Base-by-base conservation (phyloP, 2,797 vertebrate genomes). In the Leontocebus nigricollis region DNA sequence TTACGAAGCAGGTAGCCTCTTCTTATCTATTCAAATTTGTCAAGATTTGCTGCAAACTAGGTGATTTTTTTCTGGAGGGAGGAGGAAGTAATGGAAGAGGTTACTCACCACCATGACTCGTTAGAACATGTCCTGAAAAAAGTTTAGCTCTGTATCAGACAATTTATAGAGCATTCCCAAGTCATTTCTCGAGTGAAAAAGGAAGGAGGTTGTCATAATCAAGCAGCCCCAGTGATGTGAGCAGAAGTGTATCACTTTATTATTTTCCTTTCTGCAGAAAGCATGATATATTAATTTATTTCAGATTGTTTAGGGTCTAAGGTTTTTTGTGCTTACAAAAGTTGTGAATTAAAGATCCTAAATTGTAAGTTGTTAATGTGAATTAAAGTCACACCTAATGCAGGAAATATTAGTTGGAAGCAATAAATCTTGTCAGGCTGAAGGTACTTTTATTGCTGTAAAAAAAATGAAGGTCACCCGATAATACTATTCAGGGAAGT, bases 371-470 rank as follows among this genome's bases (percentile, higher is more conserved):
- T 97, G 97, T 97, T 98, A 97, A 98, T 97, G 97, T 91, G 93
- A 98, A 98, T 98, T 67, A 97, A 96, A 98, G 97, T 98, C 96
- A 97, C 89, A 96, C 97, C 77, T 55, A 97, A 30, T 93, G 5
- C 86, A 97, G 93, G 98, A 98, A 98, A 98, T 98, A 98, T 99
- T 99, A 98, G 98, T 98, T 97, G 96, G 98, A 97, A 98, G 98
- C 97, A 98, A 99, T 99, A 99, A 99, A 99, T 99, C 98, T 99
- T 99, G 98, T 98, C 98, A 99, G 98, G 97, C 93, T 97, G 52
- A 94, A 98, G 97, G 92, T 98, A 98, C 93, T 98, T 98, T 98
- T 98, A 97, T 98, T 97, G 93, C 97, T 98, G 90, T 98, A 98
- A 98, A 99, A 97, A 96, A 99, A 99, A 98, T 98, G 98, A 99